A percentile compares a stretch with the other conserved stretches of the same genome.
These are phyloP conservation scores for Strigops habroptila DNA, from an alignment of 2,113 vertebrate genomes.

Conservation along the genomic window DNA sequence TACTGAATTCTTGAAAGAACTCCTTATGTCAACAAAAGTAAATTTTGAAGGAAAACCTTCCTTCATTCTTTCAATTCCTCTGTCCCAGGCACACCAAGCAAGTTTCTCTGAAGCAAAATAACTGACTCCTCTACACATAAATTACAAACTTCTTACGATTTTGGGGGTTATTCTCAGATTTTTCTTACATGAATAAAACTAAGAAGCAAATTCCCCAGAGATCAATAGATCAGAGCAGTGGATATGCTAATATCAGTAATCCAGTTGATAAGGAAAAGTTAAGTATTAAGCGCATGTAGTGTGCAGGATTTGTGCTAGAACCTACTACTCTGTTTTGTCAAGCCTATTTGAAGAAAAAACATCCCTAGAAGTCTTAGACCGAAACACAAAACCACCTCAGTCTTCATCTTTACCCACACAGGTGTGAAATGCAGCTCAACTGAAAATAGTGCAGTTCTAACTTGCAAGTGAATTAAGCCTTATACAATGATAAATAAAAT, in stretches of 20 bases:
- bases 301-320: not conserved
- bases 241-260: not conserved
- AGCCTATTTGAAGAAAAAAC: not conserved
- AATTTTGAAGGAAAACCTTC: not conserved
- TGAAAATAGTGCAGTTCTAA: not conserved
- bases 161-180: not conserved
- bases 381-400: not conserved
- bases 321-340: not conserved
- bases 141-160: not conserved
- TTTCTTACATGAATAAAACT: not conserved
- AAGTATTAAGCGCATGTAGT: not conserved
- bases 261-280: not conserved
- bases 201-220: not conserved
- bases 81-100: not conserved
- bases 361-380: not conserved
- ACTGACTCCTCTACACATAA: not conserved
- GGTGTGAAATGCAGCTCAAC: not conserved
- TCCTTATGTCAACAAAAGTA: not conserved
- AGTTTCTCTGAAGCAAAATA: not conserved
- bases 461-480: not conserved
- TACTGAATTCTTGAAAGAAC: not conserved
- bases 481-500: slow-evolving; percentile 9
- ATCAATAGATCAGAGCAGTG: not conserved
- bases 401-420: not conserved
- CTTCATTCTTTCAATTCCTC: not conserved